A percentile compares a stretch with the other conserved stretches of the same genome.
phyloP scores from a whole-genome alignment of 92 coral and sea anemone species.

The Epizoanthus stellaris region DNA sequence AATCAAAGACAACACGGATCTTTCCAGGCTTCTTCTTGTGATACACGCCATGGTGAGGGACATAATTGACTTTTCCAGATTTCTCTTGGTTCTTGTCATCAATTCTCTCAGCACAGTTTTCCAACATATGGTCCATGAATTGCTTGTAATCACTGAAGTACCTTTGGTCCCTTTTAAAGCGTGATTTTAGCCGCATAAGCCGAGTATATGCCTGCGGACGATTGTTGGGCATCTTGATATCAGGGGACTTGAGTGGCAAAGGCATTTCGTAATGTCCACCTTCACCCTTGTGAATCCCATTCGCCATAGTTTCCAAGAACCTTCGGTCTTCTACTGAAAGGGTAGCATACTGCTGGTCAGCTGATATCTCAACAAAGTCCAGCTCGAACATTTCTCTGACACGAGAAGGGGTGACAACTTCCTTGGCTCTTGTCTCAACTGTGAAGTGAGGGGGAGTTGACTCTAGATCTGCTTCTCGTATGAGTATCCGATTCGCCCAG shows the following conservation, averaged over 20 bases:
- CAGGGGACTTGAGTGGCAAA: slow-evolving; percentile 48
- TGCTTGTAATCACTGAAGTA: slow-evolving; percentile 53
- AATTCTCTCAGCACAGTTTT: slow-evolving; percentile 58
- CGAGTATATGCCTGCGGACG: slow-evolving; percentile 12
- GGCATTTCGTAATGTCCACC: slow-evolving; percentile 61
- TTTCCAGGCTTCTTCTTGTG: too few species aligned
- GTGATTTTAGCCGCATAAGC: slow-evolving; percentile 36
- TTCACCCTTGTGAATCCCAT: slow-evolving; percentile 51
- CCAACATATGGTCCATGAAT: slow-evolving; percentile 61
- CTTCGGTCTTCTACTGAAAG: slow-evolving; percentile 50
- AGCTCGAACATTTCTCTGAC: slow-evolving; percentile 59
- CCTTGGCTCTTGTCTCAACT: slow-evolving; percentile 48
- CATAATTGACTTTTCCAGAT: too few species aligned
- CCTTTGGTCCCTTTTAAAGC: slow-evolving; percentile 50
- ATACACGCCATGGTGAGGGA: too few species aligned
- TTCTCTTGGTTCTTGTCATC: slow-evolving; percentile 4
- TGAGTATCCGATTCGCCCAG: slow-evolving; percentile 34
- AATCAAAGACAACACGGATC: slow-evolving; percentile 56
- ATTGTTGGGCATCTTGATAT: slow-evolving; percentile 13
- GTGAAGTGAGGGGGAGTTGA: slow-evolving; percentile 39
- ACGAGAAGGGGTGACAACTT: slow-evolving; percentile 45
- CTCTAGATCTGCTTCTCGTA: not conserved
- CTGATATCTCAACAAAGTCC: slow-evolving; percentile 56
- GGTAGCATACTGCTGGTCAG: slow-evolving; percentile 3
- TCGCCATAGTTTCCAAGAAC: slow-evolving; percentile 45